Evolutionary conservation across 2,797 vertebrate genomes (phyloP), one percentile per base, ranked within the genome.

Genomic region (Anabacerthia variegaticeps): DNA sequence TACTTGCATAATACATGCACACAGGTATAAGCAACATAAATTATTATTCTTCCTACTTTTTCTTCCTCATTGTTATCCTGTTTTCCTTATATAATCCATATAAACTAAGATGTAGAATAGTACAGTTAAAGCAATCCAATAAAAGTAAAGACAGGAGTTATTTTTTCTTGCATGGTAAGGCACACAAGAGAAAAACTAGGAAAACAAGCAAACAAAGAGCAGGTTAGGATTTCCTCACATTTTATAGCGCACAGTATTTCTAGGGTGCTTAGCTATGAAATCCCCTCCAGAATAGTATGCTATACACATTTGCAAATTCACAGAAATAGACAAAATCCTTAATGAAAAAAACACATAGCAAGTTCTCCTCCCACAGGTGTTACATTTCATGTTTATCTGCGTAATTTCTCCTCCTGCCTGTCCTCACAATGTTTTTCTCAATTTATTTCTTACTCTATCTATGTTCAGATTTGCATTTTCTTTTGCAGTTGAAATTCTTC

Each of bases 181-280:
- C 87, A 92, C 69, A 88, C 78, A 96, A 93, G 74, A 89, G 32
- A 90, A 93, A 92, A 94, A 92, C 52, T 72, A 91, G 88, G 93
- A 96, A 91, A 94, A 96, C 65, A 94, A 94, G 89, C 82, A 95
- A 96, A 96, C 76, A 96, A 95, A 92, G 85, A 91, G 75, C 65
- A 79, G 63, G 69, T 91, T 85, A 94, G 28, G 24, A 85, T 62
- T 77, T 85, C 88, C 91, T 67, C 43, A 56, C 13, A 36, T 72
- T 81, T 92, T 43, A 41, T 2, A 84, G 28, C 10, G 14, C 10
- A 77, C 30, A 89, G 58, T 36, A 90, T 58, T 91, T 66, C 59
- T 77, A 92, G 20, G 67, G 20, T 76, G 49, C 46, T 82, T 54
- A 75, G 34, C 21, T 81, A 49, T 20, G 28, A 61, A 79, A 48